These are phyloP conservation scores for Atherinosoma microstoma DNA, from an alignment of 2,797 vertebrate species.

Conservation along the genomic window DNA sequence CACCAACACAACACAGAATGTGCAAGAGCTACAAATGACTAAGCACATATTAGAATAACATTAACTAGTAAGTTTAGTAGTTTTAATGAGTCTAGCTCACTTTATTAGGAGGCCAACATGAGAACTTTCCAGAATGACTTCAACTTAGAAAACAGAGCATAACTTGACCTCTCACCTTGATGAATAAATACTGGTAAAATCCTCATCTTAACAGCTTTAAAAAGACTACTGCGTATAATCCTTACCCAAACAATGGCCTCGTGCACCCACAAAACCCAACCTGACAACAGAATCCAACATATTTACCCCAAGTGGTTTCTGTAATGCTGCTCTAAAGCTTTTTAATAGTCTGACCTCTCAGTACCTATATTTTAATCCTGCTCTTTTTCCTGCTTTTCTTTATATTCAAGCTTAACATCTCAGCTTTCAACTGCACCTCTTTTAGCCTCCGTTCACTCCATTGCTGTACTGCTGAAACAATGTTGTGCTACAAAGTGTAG, in stretches of 20 bases:
- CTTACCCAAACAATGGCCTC: conserved; percentile 46
- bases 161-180: conserved; percentile 40
- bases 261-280: conserved; percentile 48
- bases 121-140: conserved; percentile 20
- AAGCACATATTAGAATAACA: neutral
- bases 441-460: conserved; percentile 19
- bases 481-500: conserved; percentile 24
- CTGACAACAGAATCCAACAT: conserved; percentile 63
- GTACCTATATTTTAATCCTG: conserved; percentile 56
- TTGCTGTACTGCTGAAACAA: conserved; percentile 25
- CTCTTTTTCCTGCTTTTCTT: conserved; percentile 40
- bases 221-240: conserved; percentile 42
- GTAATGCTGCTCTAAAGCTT: conserved; percentile 60
- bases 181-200: conserved; percentile 40
- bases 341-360: conserved; percentile 62
- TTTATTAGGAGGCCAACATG: neutral
- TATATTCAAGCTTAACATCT: conserved; percentile 38
- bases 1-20: neutral
- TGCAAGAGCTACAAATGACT: neutral
- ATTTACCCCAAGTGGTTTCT: conserved; percentile 56
- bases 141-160: conserved; percentile 20
- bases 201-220: conserved; percentile 16
- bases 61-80: neutral
- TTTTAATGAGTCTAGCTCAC: neutral
- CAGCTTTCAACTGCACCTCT: conserved; percentile 30